Conservation (phyloP, 2,797 vertebrate species). For the Syndactyla subalaris region DNA sequence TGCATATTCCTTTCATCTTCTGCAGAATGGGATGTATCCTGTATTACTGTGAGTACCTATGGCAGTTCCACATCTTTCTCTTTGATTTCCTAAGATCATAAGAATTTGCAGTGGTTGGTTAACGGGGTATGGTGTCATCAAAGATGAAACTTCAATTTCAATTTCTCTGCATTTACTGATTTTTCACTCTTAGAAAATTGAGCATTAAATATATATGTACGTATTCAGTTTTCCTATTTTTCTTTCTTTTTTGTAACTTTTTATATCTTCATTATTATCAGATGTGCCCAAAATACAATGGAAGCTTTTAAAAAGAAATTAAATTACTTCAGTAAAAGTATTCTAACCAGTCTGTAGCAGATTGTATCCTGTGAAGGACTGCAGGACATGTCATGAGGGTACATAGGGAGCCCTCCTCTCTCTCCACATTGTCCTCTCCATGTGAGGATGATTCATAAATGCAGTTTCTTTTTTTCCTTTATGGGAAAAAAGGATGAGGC, state of each 20-base stretch:
- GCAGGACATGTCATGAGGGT: background rate
- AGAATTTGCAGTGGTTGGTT: background rate
- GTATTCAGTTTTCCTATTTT: background rate
- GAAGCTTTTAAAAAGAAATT: background rate
- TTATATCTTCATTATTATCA: background rate
- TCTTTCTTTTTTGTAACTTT: background rate
- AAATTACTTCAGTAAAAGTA: background rate
- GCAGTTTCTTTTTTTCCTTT: background rate
- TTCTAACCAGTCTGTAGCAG: background rate
- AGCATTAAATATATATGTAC: background rate
- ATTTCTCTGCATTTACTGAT: background rate
- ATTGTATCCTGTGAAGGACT: background rate
- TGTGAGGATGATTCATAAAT: background rate
- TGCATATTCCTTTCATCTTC: background rate
- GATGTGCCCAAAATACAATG: background rate
- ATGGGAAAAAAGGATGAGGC: background rate
- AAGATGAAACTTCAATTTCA: background rate
- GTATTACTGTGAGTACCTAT: background rate
- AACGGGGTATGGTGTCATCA: background rate
- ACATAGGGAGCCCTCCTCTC: background rate
- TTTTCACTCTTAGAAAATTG: background rate
- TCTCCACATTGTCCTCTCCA: background rate
- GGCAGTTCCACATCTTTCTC: background rate
- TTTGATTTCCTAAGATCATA: background rate
- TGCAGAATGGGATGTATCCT: background rate